Base-by-base conservation (phyloP, 2,888 invertebrate species). In the Pogonocherus hispidulus region DNA sequence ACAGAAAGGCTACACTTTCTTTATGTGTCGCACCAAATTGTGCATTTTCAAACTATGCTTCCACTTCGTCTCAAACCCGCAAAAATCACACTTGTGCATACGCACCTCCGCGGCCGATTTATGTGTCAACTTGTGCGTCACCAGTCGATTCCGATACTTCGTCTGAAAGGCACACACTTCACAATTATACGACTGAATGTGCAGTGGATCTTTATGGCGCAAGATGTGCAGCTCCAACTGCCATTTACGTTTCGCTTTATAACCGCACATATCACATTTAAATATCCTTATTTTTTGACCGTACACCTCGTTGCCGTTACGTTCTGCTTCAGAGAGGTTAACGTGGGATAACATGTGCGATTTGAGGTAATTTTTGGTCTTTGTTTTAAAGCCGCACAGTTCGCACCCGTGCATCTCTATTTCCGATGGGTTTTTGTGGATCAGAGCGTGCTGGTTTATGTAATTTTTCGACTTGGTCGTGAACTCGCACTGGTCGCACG, bases 351-450 rank as follows among this genome's bases (percentile, higher is more conserved):
- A 9, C 22, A 22, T 20, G 49, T 49, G 49, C 9, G 20, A 22
- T 9, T 19, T 20, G n/a, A 49, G 22, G 22, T 22, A 49, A 3
- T 49, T n/a, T 9, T 11, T 49, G 11, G n/a, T 22, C n/a, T 49
- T 49, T 0, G 49, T n/a, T n/a, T 22, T 3, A n/a, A 49, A 49
- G 11, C 20, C 18, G 49, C 49, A 49, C 4, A 22, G 9, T n/a
- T 49, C 11, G 9, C 49, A 49, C 49, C 22, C n/a, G 11, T 22
- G 22, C 49, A 49, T 49, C 20, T 49, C n/a, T 3, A 49, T 11
- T 8, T 49, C 49, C 9, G 49, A 20, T n/a, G 49, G 19, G n/a
- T 49, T 20, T 20, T 49, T 49, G 49, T 49, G 49, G 2, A n/a
- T 19, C 3, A 49, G 8, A 0, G 22, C 4, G 49, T 49, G 49